These are phyloP conservation scores for Prosopocoilus inquinatus DNA, from an alignment of 2,888 invertebrate genomes.

Conservation along the genomic window DNA sequence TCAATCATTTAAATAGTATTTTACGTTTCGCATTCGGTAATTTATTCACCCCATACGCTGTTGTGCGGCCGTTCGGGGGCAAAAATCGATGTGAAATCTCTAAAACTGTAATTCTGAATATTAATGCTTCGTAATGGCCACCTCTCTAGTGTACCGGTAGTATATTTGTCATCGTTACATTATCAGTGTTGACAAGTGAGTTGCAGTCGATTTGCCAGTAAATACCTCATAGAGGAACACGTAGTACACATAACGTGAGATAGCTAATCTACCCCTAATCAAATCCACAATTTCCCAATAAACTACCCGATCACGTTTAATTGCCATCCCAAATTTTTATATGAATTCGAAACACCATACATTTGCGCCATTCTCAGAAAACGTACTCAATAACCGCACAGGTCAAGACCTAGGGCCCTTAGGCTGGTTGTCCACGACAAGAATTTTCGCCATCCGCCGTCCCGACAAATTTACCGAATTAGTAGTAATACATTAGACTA, in stretches of 20 bases:
- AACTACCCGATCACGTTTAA: neutral
- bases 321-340: neutral
- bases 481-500: too few species aligned
- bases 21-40: too few species aligned
- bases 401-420: too few species aligned
- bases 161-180: conserved; percentile 5
- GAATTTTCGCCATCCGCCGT: too few species aligned
- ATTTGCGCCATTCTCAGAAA: too few species aligned
- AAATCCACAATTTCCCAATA: conserved; percentile 1
- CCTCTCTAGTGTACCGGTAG: neutral
- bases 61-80: too few species aligned
- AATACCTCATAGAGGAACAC: conserved; percentile 6
- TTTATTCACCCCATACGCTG: too few species aligned
- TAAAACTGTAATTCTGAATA: neutral
- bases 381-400: too few species aligned
- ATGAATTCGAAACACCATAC: neutral
- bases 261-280: neutral
- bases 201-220: conserved; percentile 8
- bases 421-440: too few species aligned
- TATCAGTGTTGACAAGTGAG: conserved; percentile 8
- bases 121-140: neutral
- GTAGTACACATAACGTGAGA: conserved; percentile 1
- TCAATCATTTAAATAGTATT: too few species aligned
- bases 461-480: too few species aligned
- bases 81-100: too few species aligned